Evolutionary conservation across 1,140 invertebrate species (phyloP), one percentile per base, ranked within the genome.

Genomic region (Chironomus tepperi): DNA sequence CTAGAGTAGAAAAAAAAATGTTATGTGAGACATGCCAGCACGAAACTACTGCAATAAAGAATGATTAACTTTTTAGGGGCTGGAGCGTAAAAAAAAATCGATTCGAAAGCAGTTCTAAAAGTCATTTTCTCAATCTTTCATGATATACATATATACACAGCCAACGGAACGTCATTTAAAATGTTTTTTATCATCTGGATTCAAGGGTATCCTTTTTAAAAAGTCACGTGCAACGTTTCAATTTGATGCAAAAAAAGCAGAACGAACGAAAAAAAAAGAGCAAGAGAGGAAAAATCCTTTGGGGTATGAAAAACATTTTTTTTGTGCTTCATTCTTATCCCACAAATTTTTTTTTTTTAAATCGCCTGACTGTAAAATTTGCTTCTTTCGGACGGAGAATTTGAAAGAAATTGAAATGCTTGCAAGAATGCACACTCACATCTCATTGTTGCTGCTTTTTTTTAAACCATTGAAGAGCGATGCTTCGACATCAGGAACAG

Each of bases 191-290:
- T 70, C 65, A 10, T 19, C 18, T 19, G 9, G 65, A 70, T 70
- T 70, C 65, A 70, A 70, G 65, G 65, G 65, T 70, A 70, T 18
- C 19, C 8, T 70, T 21, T 70, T 70, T 70, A 70, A 70, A 70
- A 70, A 70, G 65, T 70, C 65, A 70, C 65, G 65, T 70, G 65
- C 65, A 70, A 70, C 65, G 65, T 18, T 70, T 70, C 65, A 70
- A 70, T 70, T 70, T 70, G 65, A 70, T 70, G 65, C 65, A 70
- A 70, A 70, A n/a, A 57, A 70, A 18, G 65, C 19, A 70, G 65
- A 57, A 18, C 65, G 65, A 70, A 16, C n/a, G 18, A 19, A 5
- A 70, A 18, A 16, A 70, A 70, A 70, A 70, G 24, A 34, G 24
- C 24, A 34, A 34, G 24, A 34, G 24, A 34, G 24, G 24, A 70